These are phyloP conservation scores for Tanypteryx hageni DNA, from an alignment of 2,888 invertebrate genomes.

Conservation along the genomic window DNA sequence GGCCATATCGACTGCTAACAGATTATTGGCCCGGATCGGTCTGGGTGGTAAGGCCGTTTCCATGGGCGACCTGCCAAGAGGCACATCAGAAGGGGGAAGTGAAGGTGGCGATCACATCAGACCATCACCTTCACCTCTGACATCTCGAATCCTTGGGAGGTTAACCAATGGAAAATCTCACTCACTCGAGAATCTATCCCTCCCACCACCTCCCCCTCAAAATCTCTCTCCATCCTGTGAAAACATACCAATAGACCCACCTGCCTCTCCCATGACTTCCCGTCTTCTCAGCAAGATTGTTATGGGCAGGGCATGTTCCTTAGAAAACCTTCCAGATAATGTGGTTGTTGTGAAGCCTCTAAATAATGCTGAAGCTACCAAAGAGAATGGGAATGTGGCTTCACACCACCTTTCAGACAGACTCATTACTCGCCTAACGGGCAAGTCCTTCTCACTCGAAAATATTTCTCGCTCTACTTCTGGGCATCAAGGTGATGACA, in stretches of 20 bases:
- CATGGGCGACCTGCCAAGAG: slow-evolving; percentile 44
- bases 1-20: slow-evolving; percentile 45
- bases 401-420: slow-evolving; percentile 21
- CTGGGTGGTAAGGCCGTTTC: slow-evolving; percentile 30
- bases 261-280: slow-evolving; percentile 35
- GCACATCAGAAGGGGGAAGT: slow-evolving; percentile 1
- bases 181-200: slow-evolving; percentile 76
- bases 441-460: slow-evolving; percentile 57
- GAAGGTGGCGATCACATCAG: neutral
- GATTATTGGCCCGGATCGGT: slow-evolving; percentile 26
- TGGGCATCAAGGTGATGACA: neutral
- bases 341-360: slow-evolving; percentile 8
- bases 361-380: neutral
- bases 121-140: slow-evolving; percentile 71
- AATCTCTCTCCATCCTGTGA: slow-evolving; percentile 46
- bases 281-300: slow-evolving; percentile 42
- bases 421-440: slow-evolving; percentile 28
- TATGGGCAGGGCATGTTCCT: slow-evolving; percentile 50
- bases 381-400: neutral
- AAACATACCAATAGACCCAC: slow-evolving; percentile 36
- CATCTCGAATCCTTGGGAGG: slow-evolving; percentile 77
- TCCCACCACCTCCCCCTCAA: neutral
- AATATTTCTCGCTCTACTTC: slow-evolving; percentile 50
- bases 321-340: slow-evolving; percentile 46
- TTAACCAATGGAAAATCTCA: slow-evolving; percentile 75